Evolutionary conservation across 2,888 invertebrate species (phyloP).

Genomic region (Spicauda simplicius): DNA sequence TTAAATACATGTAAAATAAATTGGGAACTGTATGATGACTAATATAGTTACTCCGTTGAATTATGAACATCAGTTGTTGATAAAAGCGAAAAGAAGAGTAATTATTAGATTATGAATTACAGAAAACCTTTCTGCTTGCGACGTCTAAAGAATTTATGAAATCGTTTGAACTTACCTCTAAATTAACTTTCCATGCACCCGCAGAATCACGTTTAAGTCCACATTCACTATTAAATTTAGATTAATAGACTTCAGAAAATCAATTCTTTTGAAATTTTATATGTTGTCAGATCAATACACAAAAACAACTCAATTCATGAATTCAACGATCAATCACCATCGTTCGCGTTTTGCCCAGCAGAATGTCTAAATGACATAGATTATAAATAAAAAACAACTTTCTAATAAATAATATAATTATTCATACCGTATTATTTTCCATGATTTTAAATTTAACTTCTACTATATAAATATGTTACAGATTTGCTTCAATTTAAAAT

Average conservation of each 20-base stretch:
- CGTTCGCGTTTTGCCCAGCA: background rate
- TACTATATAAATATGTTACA: too few relatives aligned
- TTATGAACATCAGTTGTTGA: too few relatives aligned
- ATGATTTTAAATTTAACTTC: too few relatives aligned
- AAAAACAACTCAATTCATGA: slow-evolving; percentile 54
- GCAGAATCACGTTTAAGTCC: background rate
- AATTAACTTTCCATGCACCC: background rate
- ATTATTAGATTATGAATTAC: too few relatives aligned
- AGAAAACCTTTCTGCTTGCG: too few relatives aligned
- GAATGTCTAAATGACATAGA: slow-evolving; percentile 1
- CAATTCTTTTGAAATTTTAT: background rate
- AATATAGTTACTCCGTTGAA: too few relatives aligned
- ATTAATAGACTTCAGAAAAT: background rate
- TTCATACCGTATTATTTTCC: too few relatives aligned
- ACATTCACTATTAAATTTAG: slow-evolving; percentile 22
- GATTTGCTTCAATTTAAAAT: too few relatives aligned
- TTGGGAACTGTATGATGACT: too few relatives aligned
- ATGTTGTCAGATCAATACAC: slow-evolving; percentile 55
- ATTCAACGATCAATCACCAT: slow-evolving; percentile 39
- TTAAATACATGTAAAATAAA: too few relatives aligned
- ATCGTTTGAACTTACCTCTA: background rate
- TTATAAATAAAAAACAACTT: background rate
- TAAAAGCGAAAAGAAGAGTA: too few relatives aligned
- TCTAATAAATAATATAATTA: background rate
- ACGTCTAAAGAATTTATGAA: background rate